Base-by-base conservation (phyloP, 2,888 invertebrate species). In the Morpho deidamia region DNA sequence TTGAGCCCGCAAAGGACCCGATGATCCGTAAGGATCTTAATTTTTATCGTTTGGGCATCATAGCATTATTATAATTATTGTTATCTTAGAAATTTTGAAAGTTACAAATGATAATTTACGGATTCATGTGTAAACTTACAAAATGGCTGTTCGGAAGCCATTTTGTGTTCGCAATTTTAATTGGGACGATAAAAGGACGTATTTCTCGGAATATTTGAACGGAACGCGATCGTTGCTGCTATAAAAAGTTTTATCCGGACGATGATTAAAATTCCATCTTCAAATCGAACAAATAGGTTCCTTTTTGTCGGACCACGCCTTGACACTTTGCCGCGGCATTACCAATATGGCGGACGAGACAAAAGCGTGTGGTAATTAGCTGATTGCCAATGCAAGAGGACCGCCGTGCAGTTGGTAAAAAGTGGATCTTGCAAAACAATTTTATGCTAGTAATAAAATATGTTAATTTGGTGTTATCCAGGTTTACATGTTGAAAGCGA, bases 151-250 rank as follows among this genome's bases (percentile, higher is more conserved):
- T 68, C 69, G 69, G 83, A 72, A 78, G 82, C 86, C 84, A 88
- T 87, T 82, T 83, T 83, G 74, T 70, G 76, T 76, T 74, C 64
- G 73, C 77, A 84, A 87, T 88, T 81, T 89, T 87, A 88, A 88
- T 88, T 87, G 86, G 86, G 67, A 76, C 76, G 77, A 77, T 79
- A 79, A 80, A 78, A 72, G 76, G 67, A 64, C 51, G 66, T 67
- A 74, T 74, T 81, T 81, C 78, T 72, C 70, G 68, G 77, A 74
- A 80, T 79, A 76, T 76, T 67, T 61, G 58, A 62, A 62, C 55
- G 63, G 70, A 66, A 68, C 65, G 67, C 58, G 69, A 67, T 64
- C 67, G 70, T 59, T 52, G 61, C 46, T 56, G 58, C 56, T 66
- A 69, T 75, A 79, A 78, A 81, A 81, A 58, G 67, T 72, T 74